Evolutionary conservation across 2,797 vertebrate species (phyloP).

Genomic region (Sitta carolinensis): DNA sequence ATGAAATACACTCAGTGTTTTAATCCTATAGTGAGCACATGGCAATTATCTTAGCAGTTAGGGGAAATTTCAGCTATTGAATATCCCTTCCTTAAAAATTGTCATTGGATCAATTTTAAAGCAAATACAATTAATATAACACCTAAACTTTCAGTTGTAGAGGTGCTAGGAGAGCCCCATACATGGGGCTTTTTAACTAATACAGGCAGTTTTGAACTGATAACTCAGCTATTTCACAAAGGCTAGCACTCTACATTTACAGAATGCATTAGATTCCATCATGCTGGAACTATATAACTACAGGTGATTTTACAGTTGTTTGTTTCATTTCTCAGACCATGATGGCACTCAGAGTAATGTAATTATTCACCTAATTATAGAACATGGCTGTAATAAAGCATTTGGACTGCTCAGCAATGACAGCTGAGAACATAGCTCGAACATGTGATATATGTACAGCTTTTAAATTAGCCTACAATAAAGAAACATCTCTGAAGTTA

Average conservation of each 20-base stretch:
- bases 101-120: not conserved
- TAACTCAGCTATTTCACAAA: not conserved
- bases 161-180: not conserved
- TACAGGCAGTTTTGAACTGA: not conserved
- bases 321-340: constrained; percentile 14
- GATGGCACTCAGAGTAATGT: constrained; percentile 16
- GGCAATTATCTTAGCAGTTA: not conserved
- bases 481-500: not conserved
- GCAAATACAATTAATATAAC: not conserved
- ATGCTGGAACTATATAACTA: not conserved
- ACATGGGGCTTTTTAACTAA: not conserved
- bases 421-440: not conserved
- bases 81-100: not conserved
- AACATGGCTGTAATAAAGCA: not conserved
- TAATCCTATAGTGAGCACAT: not conserved
- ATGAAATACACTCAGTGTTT: not conserved
- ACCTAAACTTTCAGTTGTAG: not conserved
- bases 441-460: not conserved
- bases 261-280: not conserved
- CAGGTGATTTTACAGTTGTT: constrained; percentile 48
- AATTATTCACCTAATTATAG: constrained; percentile 28
- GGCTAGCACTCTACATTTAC: not conserved
- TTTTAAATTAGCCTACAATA: not conserved
- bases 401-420: not conserved
- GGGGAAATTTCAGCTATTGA: not conserved